phyloP scores from a whole-genome alignment of 2,888 invertebrate genomes.

The Lacanobia oleracea region DNA sequence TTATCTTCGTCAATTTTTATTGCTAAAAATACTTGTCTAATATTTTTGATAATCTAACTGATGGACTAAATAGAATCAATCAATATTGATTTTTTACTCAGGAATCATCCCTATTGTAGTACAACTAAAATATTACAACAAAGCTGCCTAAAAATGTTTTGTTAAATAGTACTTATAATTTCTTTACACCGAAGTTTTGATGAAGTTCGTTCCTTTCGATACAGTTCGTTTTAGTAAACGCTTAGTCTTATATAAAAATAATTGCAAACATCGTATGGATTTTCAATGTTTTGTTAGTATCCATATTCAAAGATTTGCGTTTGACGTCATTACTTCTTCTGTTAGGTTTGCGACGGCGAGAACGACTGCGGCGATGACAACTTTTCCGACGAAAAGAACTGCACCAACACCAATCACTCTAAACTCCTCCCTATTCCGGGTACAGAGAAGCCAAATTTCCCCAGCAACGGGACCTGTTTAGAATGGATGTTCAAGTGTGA shows the following conservation, averaged over 20 bases:
- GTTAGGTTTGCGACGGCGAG: conserved; percentile 92
- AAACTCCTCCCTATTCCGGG: conserved; percentile 79
- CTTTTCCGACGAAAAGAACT: conserved; percentile 93
- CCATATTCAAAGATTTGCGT: not conserved
- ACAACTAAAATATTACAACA: no score
- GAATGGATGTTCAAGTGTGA: conserved; percentile 95
- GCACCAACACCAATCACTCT: conserved; percentile 82
- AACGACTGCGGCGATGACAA: conserved; percentile 92
- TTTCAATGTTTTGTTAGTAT: not conserved
- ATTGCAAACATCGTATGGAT: not conserved
- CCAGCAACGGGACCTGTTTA: conserved; percentile 88
- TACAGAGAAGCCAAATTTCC: conserved; percentile 75
- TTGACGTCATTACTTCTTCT: not conserved
- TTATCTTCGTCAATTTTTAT: no score
- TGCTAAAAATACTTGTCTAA: no score
- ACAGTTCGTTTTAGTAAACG: not conserved
- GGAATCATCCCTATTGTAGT: no score
- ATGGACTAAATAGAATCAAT: no score
- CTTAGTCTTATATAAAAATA: not conserved
- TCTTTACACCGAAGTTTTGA: no score
- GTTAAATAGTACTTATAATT: no score
- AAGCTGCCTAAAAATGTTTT: no score
- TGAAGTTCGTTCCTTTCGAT: no score
- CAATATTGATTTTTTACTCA: no score
- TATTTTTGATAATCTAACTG: no score